Evolutionary conservation across 2,797 vertebrate genomes (phyloP).

Genomic region (Eulemur mongoz): DNA sequence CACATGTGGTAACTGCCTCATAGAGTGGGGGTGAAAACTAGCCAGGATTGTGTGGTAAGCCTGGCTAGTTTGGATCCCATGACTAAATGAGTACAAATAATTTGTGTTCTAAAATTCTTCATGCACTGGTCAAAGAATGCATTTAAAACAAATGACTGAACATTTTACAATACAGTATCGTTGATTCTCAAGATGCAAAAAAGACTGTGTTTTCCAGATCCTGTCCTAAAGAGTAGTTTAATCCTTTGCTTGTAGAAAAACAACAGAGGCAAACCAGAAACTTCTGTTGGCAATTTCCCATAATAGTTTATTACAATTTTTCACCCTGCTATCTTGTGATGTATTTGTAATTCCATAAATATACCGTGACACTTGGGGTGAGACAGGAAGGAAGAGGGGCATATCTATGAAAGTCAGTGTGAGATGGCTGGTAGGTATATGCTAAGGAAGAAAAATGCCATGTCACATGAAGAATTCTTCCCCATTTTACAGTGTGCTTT

Average conservation of each 20-base stretch:
- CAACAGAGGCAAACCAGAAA: background rate
- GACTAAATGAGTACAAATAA: background rate
- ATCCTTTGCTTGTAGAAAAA: conserved; percentile 34
- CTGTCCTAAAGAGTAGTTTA: background rate
- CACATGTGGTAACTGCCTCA: background rate
- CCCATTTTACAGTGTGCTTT: background rate
- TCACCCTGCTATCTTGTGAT: background rate
- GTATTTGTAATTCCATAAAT: background rate
- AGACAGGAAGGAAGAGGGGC: background rate
- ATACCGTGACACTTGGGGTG: background rate
- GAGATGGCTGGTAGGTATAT: background rate
- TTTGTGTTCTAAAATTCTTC: conserved; percentile 17
- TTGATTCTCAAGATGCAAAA: background rate
- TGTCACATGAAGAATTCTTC: background rate
- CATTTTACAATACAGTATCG: background rate
- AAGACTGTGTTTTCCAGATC: background rate
- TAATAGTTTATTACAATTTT: background rate
- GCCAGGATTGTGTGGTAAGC: background rate
- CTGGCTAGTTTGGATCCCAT: background rate
- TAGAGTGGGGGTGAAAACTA: background rate
- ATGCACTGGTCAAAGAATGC: background rate
- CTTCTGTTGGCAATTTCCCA: background rate
- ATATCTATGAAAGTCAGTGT: background rate
- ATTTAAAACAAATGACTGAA: background rate
- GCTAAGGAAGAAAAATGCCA: background rate